A percentile compares a stretch with the other conserved stretches of the same genome.
phyloP scores from a whole-genome alignment of 2,888 invertebrate species.

The Vandiemenella viatica region DNA sequence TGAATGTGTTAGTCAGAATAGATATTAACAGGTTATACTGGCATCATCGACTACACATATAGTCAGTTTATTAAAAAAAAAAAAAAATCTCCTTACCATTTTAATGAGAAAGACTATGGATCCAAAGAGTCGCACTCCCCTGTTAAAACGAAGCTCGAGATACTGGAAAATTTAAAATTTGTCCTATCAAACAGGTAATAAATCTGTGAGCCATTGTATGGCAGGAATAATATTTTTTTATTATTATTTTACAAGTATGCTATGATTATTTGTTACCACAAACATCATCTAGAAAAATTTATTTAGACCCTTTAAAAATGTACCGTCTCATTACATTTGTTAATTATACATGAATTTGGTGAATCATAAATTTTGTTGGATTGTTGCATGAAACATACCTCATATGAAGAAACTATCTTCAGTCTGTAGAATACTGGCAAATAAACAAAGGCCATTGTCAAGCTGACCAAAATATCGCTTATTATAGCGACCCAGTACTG shows the following conservation, averaged over 20 bases:
- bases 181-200: constrained; percentile 49
- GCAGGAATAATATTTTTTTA: too few species aligned
- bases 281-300: constrained; percentile 15
- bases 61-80: background rate
- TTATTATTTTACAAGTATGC: too few species aligned
- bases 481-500: constrained; percentile 51
- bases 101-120: constrained; percentile 53
- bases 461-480: constrained; percentile 47
- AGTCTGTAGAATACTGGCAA: constrained; percentile 52
- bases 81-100: constrained; percentile 33
- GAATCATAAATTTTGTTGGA: too few species aligned
- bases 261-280: too few species aligned
- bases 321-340: too few species aligned
- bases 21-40: background rate
- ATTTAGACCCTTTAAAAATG: background rate
- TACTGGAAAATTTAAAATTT: constrained; percentile 38
- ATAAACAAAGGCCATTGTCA: constrained; percentile 49
- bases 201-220: too few species aligned
- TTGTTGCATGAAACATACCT: constrained; percentile 3
- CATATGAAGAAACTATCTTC: constrained; percentile 13
- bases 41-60: background rate
- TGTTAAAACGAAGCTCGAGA: constrained; percentile 48
- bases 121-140: constrained; percentile 49
- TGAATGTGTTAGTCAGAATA: background rate
- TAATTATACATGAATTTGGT: too few species aligned